Percentiles rank a stretch among this genome's conserved stretches.
Evolutionary conservation across 1,140 invertebrate genomes (phyloP).

Genomic region (Drosophila ananassae): DNA sequence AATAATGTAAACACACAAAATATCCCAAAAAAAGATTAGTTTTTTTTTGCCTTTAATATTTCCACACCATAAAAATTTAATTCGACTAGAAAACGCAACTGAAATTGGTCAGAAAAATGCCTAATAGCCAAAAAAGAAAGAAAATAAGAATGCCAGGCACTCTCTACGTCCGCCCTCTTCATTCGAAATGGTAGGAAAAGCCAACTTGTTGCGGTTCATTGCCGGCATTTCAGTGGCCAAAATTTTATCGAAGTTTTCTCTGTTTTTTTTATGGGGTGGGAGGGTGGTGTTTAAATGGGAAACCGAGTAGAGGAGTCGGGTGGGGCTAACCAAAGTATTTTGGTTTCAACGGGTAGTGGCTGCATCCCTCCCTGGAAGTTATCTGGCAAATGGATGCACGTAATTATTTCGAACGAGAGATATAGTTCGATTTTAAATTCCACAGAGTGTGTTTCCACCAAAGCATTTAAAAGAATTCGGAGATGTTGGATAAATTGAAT

Average conservation of each 20-base stretch:
- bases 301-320: constrained; percentile 5
- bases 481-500: not conserved
- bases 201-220: constrained; percentile 46
- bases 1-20: constrained; percentile 42
- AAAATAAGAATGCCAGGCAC: not conserved
- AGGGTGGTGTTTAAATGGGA: not conserved
- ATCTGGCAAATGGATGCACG: not conserved
- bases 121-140: not conserved
- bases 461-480: not conserved
- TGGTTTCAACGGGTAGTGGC: constrained; percentile 9
- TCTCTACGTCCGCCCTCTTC: not conserved
- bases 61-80: constrained; percentile 27
- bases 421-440: constrained; percentile 17
- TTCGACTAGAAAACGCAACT: constrained; percentile 24
- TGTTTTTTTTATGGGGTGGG: not conserved
- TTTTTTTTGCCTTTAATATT: constrained; percentile 16
- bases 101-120: constrained; percentile 7
- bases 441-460: not conserved
- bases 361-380: not conserved
- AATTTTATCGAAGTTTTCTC: constrained; percentile 22
- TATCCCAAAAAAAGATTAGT: constrained; percentile 6
- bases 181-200: constrained; percentile 1
- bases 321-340: constrained; percentile 5
- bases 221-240: constrained; percentile 30
- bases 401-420: not conserved